Evolutionary conservation across 2,888 invertebrate genomes (phyloP).

Genomic region (Drosophila phalerata): DNA sequence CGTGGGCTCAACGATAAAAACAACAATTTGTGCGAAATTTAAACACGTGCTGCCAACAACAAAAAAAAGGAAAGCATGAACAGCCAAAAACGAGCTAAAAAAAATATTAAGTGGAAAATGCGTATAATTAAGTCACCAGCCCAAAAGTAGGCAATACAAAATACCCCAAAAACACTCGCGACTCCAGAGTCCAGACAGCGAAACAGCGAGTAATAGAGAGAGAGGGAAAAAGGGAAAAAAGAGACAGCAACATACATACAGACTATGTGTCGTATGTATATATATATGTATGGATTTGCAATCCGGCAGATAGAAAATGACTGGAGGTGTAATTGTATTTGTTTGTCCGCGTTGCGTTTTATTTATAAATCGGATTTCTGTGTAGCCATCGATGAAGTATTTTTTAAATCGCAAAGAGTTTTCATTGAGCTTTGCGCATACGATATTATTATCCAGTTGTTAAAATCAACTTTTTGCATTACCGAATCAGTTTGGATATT

Average conservation of each 20-base stretch:
- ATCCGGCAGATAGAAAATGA: background rate
- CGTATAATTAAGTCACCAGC: conserved; percentile 73
- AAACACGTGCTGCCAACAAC: conserved; percentile 56
- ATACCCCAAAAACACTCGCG: conserved; percentile 31
- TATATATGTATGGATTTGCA: background rate
- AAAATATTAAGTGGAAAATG: conserved; percentile 68
- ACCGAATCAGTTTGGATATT: no score
- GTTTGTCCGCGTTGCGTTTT: conserved; percentile 27
- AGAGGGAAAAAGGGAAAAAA: background rate
- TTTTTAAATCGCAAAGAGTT: conserved; percentile 22
- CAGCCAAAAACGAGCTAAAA: conserved; percentile 8
- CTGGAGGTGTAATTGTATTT: conserved; percentile 25
- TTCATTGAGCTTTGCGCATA: background rate
- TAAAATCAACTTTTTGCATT: no score
- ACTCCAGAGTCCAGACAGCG: conserved; percentile 4
- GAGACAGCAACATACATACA: background rate
- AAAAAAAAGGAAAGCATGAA: conserved; percentile 10
- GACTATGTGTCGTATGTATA: background rate
- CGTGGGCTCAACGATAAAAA: conserved; percentile 35
- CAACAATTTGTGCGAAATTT: conserved; percentile 61
- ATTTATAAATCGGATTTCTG: conserved; percentile 38
- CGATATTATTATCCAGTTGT: conserved; percentile 16
- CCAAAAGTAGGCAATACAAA: conserved; percentile 66
- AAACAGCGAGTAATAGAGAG: background rate
- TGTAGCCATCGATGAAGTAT: conserved; percentile 1